Evolutionary conservation across 2,888 invertebrate species (phyloP).

Genomic region (Idaea dimidiata): DNA sequence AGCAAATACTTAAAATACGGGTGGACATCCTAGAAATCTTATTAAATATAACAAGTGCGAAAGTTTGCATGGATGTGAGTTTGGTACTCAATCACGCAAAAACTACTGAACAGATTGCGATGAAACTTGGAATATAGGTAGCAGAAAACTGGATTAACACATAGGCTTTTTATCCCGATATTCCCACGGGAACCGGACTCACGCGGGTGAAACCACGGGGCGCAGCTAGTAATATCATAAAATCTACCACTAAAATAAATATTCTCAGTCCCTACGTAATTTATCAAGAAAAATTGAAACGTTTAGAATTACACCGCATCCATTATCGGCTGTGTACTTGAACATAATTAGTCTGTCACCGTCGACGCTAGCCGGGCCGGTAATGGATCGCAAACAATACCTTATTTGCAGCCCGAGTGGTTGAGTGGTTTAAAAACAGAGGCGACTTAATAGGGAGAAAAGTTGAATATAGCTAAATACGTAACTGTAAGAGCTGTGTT

Average conservation of each 20-base stretch:
- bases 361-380: slow-evolving; percentile 16
- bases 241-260: neutral
- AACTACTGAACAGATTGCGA: too few species aligned
- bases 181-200: too few species aligned
- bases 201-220: too few species aligned
- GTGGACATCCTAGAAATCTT: too few species aligned
- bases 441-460: neutral
- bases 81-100: too few species aligned
- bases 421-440: slow-evolving; percentile 14
- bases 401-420: slow-evolving; percentile 22
- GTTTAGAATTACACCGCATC: neutral
- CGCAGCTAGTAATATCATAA: neutral
- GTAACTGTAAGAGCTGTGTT: too few species aligned
- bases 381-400: slow-evolving; percentile 40
- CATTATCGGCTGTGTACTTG: slow-evolving; percentile 1
- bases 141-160: too few species aligned
- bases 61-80: too few species aligned
- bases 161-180: too few species aligned
- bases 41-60: too few species aligned
- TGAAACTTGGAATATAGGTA: too few species aligned
- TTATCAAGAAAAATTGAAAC: neutral
- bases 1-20: too few species aligned
- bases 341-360: slow-evolving; percentile 27
- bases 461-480: neutral
- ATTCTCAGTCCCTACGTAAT: neutral